These are phyloP conservation scores for Turdus rufiventris DNA, from an alignment of 2,113 vertebrate species.

Conservation along the genomic window DNA sequence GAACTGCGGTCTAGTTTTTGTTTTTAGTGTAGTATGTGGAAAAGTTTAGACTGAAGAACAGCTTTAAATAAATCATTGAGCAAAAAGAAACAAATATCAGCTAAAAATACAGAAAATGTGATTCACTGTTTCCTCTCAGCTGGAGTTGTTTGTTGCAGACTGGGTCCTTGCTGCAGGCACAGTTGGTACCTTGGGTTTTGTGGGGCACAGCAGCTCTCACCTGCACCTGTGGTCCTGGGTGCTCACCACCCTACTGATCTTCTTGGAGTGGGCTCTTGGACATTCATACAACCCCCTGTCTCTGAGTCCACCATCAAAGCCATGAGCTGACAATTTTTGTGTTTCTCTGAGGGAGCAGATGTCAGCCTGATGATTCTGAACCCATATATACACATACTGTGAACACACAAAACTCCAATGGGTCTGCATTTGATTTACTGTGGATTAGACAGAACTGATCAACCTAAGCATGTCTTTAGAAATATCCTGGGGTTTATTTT, in stretches of 20 bases:
- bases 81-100: not conserved
- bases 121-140: not conserved
- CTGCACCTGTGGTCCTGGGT: rapidly evolving
- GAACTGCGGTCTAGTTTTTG: rapidly evolving
- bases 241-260: not conserved
- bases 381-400: rapidly evolving
- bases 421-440: not conserved
- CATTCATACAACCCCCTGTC: not conserved
- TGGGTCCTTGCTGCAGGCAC: not conserved
- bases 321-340: not conserved
- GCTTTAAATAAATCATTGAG: not conserved
- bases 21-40: not conserved
- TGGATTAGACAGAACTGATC: not conserved
- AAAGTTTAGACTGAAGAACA: not conserved
- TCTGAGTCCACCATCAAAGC: not conserved
- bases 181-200: not conserved
- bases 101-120: not conserved
- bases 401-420: not conserved
- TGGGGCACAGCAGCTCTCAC: not conserved
- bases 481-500: not conserved
- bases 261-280: not conserved
- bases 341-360: not conserved
- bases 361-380: not conserved
- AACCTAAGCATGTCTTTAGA: not conserved
- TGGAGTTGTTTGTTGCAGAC: not conserved